These are phyloP conservation scores for Lacanobia oleracea DNA, from an alignment of 2,888 invertebrate species.

Conservation along the genomic window DNA sequence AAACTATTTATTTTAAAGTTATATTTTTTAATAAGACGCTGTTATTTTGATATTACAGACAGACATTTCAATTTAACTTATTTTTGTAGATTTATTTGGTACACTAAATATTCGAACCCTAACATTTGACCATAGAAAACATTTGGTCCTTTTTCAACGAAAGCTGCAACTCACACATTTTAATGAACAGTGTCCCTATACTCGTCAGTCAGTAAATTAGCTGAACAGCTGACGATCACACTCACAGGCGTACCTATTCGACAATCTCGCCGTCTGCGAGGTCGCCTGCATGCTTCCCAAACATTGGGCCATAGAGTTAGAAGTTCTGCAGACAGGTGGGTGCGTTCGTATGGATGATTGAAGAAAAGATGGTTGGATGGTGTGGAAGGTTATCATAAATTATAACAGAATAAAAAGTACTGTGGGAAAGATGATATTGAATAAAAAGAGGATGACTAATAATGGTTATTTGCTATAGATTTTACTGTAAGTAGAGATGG, in stretches of 20 bases:
- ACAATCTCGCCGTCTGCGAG: constrained; percentile 50
- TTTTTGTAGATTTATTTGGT: no score
- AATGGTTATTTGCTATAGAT: no score
- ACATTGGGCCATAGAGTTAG: constrained; percentile 53
- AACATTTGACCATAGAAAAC: neutral
- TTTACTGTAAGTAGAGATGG: no score
- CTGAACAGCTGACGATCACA: constrained; percentile 50
- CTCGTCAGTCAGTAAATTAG: constrained; percentile 24
- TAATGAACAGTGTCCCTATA: constrained; percentile 13
- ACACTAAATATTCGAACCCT: no score
- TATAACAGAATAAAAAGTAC: no score
- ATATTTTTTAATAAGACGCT: no score
- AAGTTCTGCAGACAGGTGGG: constrained; percentile 16
- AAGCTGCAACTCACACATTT: neutral
- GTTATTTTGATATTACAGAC: no score
- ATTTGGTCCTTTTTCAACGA: neutral
- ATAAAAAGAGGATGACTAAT: no score
- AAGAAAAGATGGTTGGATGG: neutral
- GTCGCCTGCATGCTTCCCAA: constrained; percentile 59
- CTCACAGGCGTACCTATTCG: constrained; percentile 33
- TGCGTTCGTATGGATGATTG: neutral
- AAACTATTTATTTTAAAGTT: no score
- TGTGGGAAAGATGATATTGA: no score
- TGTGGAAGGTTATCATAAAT: no score
- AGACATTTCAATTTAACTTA: no score